phyloP scores from a whole-genome alignment of 2,888 invertebrate genomes.

The Drosophila picticornis region DNA sequence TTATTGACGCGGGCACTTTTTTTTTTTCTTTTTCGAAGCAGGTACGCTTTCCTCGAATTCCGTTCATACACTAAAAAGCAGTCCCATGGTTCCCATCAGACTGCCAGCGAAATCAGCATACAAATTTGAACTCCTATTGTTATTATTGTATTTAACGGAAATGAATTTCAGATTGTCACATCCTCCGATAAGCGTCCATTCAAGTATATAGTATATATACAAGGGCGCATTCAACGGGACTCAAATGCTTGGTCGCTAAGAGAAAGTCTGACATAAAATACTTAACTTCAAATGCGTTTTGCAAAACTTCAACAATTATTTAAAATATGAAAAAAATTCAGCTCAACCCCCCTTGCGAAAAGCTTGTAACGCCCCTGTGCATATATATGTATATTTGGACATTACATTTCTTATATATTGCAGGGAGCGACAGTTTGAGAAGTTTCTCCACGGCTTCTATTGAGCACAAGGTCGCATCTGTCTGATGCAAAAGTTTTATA shows the following conservation, averaged over 20 bases:
- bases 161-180: slow-evolving; percentile 50
- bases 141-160: slow-evolving; percentile 49
- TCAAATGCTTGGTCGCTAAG: background rate
- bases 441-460: slow-evolving; percentile 40
- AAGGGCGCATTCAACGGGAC: background rate
- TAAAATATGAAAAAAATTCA: background rate
- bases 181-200: slow-evolving; percentile 46
- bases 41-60: slow-evolving; percentile 47
- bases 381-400: slow-evolving; percentile 1
- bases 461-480: slow-evolving; percentile 52
- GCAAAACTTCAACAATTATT: background rate
- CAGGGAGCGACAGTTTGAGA: slow-evolving; percentile 34
- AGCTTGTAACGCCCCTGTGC: background rate
- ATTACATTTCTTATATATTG: slow-evolving; percentile 8
- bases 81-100: slow-evolving; percentile 30
- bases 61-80: slow-evolving; percentile 57
- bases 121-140: slow-evolving; percentile 42
- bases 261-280: background rate
- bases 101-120: slow-evolving; percentile 42
- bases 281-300: background rate
- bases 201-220: background rate
- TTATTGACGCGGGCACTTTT: slow-evolving; percentile 20
- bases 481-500: slow-evolving; percentile 20
- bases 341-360: background rate
- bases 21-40: slow-evolving; percentile 8